Evolutionary conservation across 2,113 vertebrate genomes (phyloP), one percentile per base, ranked within the genome.

Genomic region (Oreochromis niloticus): DNA sequence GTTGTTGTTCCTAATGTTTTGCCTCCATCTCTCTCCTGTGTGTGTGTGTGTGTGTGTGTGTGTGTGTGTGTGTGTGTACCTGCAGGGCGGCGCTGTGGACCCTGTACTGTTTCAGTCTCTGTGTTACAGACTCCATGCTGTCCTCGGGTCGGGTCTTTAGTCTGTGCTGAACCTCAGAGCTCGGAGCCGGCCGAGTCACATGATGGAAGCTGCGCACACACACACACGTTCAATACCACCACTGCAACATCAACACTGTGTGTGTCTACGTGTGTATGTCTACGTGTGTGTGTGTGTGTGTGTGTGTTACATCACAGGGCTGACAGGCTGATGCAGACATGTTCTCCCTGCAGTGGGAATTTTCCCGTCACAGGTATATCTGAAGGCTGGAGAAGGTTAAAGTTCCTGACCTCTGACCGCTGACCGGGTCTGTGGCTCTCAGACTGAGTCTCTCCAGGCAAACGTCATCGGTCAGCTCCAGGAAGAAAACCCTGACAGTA

Each of bases 401-500:
- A 7, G 63, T 43, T 14, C 39, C 36, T 71, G 39, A 98, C 98
- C 97, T 98, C 89, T 98, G 96, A 82, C 98, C 98, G 0, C 96
- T 98, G 93, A 97, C 27, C 0, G 97, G 98, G 82, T 99, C 98
- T 0, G 85, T 94, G n/a, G 96, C 96, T 80, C 97, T 96, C 17
- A 97, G 96, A 24, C 92, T 95, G 89, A 98, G 91, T 10, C 98
- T 97, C 91, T 99, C 97, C 3, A 98, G 4, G 93, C 97, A 94
- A 5, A 97, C 93, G 2, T 98, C 97, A 1, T 97, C 93, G 0
- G 97, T 95, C 83, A 98, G 89, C 13, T 97, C 96, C 95, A 99
- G 93, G 96, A 99, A 97, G 88, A 98, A 98, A 7, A 99, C 97
- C 93, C 98, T 99, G 66, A 22, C 22, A 73, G 68, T 17, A 30